phyloP scores from a whole-genome alignment of 2,113 vertebrate genomes.

The Siniperca knerii region DNA sequence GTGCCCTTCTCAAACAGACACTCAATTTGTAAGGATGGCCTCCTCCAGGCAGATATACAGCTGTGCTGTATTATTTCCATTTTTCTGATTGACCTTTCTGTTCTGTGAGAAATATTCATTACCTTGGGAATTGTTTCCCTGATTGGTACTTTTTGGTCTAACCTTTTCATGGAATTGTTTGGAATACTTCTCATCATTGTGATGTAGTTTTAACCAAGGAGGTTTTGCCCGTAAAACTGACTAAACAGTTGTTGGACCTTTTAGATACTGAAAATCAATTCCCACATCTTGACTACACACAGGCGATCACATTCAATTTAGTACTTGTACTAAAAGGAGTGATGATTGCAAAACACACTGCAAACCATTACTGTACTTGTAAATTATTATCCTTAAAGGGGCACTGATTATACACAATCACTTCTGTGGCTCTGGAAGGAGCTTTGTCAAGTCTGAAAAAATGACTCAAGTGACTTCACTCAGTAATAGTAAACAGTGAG shows the following conservation, averaged over 20 bases:
- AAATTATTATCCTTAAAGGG: too few relatives aligned
- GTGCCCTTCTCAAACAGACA: slow-evolving; percentile 7
- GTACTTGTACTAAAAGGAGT: too few relatives aligned
- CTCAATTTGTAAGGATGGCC: slow-evolving; percentile 4
- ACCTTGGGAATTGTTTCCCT: neutral
- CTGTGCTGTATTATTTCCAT: slow-evolving; percentile 1
- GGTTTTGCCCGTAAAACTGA: neutral
- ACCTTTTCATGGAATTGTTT: neutral
- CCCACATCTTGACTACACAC: too few relatives aligned
- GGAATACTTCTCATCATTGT: neutral
- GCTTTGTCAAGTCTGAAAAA: too few relatives aligned
- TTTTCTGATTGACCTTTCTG: slow-evolving; percentile 27
- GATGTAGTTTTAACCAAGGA: neutral
- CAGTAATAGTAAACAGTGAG: too few relatives aligned
- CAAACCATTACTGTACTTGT: too few relatives aligned
- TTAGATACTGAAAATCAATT: neutral
- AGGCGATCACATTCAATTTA: too few relatives aligned
- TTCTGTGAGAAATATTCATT: neutral
- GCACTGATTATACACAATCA: too few relatives aligned
- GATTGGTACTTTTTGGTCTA: neutral
- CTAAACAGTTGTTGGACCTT: neutral
- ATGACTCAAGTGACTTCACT: too few relatives aligned
- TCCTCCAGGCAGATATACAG: slow-evolving; percentile 14
- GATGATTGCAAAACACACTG: too few relatives aligned
- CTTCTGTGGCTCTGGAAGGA: too few relatives aligned